A percentile compares a stretch with the other conserved stretches of the same genome.
phyloP scores from a whole-genome alignment of 1,140 invertebrate genomes.

The Aphis craccivora region DNA sequence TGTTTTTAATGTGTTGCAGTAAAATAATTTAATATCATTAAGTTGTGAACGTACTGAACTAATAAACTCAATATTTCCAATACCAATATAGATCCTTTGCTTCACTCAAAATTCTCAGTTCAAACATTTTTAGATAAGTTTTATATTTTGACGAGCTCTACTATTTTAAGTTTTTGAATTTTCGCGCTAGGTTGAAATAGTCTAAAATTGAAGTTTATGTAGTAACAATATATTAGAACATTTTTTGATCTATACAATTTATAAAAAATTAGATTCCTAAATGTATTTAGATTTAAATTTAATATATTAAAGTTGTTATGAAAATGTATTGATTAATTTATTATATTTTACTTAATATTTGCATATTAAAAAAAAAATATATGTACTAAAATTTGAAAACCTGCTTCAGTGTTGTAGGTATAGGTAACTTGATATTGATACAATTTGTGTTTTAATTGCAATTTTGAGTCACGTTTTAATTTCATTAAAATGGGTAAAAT shows the following conservation, averaged over 20 bases:
- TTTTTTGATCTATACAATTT: neutral
- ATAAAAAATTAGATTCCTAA: neutral
- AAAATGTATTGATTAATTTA: neutral
- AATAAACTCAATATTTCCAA: neutral
- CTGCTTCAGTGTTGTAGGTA: neutral
- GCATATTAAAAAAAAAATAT: neutral
- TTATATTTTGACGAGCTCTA: neutral
- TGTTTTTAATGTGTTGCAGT: neutral
- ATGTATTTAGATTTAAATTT: neutral
- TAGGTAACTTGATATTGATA: neutral
- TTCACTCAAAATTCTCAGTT: neutral
- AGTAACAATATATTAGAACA: neutral
- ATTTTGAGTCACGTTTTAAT: slow-evolving; percentile 7
- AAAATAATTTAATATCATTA: no score
- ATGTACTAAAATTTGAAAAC: neutral
- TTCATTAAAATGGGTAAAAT: neutral
- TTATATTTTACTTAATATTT: neutral
- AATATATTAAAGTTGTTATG: neutral
- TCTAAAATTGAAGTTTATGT: no score
- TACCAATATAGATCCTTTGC: neutral
- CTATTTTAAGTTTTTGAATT: no score
- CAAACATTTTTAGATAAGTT: neutral
- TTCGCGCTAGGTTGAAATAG: neutral
- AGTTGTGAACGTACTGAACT: no score
- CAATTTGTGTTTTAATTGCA: neutral